phyloP scores from a whole-genome alignment of 1,140 invertebrate species.

The Zaprionus nigranus region DNA sequence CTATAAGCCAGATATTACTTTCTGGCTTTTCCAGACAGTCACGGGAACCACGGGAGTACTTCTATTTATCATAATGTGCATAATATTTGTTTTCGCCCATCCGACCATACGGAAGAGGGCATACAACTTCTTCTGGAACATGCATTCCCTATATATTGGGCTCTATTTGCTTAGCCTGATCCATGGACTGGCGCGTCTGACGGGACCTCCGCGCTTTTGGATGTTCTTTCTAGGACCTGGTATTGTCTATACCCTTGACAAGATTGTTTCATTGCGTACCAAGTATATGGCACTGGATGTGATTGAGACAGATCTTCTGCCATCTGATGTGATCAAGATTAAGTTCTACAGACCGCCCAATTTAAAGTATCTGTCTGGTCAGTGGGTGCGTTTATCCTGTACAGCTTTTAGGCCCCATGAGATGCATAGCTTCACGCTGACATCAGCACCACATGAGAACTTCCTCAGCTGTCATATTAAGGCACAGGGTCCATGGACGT shows the following conservation, averaged over 20 bases:
- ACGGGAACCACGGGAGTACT: conserved; percentile 98
- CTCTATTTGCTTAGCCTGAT: conserved; percentile 96
- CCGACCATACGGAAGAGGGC: conserved; percentile 96
- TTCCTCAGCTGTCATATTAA: conserved; percentile 99
- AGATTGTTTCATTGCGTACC: conserved; percentile 95
- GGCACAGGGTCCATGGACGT: conserved; percentile 99
- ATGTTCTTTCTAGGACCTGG: conserved; percentile 98
- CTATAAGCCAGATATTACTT: conserved; percentile 94
- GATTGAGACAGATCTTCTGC: conserved; percentile 96
- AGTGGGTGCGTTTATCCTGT: conserved; percentile 96
- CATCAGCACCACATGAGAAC: conserved; percentile 99
- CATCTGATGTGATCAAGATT: conserved; percentile 97
- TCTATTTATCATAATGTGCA: conserved; percentile 96
- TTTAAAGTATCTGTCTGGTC: conserved; percentile 97
- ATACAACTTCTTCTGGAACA: conserved; percentile 98
- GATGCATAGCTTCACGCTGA: conserved; percentile 99
- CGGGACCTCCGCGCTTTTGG: conserved; percentile 97
- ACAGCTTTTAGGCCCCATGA: conserved; percentile 96
- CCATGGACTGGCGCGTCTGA: conserved; percentile 97
- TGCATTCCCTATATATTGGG: conserved; percentile 96
- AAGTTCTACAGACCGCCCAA: conserved; percentile 97
- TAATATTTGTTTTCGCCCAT: conserved; percentile 99
- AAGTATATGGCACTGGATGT: conserved; percentile 98
- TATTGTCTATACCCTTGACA: conserved; percentile 95
- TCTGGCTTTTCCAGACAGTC: conserved; percentile 97